Base-by-base conservation (phyloP, 1,140 invertebrate genomes). In the Drosophila nigrodunni region DNA sequence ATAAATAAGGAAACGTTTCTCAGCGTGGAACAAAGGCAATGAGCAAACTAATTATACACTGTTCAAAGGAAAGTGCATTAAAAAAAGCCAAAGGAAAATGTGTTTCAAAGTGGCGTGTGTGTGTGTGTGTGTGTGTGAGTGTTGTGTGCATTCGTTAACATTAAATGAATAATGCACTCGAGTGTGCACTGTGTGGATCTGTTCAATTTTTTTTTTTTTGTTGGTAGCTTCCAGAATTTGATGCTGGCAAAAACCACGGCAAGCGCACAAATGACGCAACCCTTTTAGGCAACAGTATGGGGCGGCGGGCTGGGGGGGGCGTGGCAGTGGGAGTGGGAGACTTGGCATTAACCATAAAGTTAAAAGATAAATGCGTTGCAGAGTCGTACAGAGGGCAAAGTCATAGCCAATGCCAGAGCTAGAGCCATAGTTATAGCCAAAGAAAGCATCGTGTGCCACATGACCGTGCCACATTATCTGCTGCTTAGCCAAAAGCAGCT, bases 101-200 rank as follows among this genome's bases (percentile, higher is more conserved):
- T 47, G 52, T 60, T 21, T 59, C 37, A 66, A 67, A 66, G 55
- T 67, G 69, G 35, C 60, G 47, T 46, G 18, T 21, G 71, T 43
- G 50, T 41, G 11, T 57, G 25, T 15, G 35, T 44, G 55, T 18
- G 54, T 52, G 52, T 57, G 49, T 34, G 65, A 13, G 47, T 18
- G 71, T 62, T 65, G 69, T 66, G 57, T 52, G 67, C 60, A 71
- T 54, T 75, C 73, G 59, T 86, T 86, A 78, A 86, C 82, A 87
- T 86, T 82, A 87, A 86, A 86, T 87, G 85, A 80, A 89, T 80
- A 83, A 89, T 87, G 85, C 82, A 86, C 82, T 85, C 66, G 62
- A 73, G 68, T 81, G 67, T 68, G 77, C 44, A 64, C 37, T 47
- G 50, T 55, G 59, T 72, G 60, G 71, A 59, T 59, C 54, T 59